A percentile compares a stretch with the other conserved stretches of the same genome.
Evolutionary conservation across 2,888 invertebrate species (phyloP).

Genomic region (Auanema sp.): DNA sequence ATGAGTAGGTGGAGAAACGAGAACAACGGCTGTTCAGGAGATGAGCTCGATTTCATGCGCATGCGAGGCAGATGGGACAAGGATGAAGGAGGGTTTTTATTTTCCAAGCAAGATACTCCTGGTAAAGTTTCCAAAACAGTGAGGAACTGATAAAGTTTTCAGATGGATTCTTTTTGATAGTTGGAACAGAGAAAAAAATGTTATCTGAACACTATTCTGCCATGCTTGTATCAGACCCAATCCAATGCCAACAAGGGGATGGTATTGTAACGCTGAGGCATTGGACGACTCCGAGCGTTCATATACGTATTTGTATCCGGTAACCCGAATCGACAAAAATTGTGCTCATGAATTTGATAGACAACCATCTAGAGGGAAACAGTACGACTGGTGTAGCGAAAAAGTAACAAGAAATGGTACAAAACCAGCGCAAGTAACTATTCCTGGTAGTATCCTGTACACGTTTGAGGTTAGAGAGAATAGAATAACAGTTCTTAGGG

Average conservation of each 20-base stretch:
- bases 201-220: slow-evolving; percentile 8
- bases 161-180: slow-evolving; percentile 51
- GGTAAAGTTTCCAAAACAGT: no score
- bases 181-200: slow-evolving; percentile 41
- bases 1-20: slow-evolving; percentile 50
- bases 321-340: no score
- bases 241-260: slow-evolving; percentile 57
- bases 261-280: slow-evolving; percentile 45
- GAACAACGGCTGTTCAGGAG: slow-evolving; percentile 40
- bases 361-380: slow-evolving; percentile 39
- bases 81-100: slow-evolving; percentile 42
- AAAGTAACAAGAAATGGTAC: slow-evolving; percentile 46
- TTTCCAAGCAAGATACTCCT: slow-evolving; percentile 43
- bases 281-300: slow-evolving; percentile 54
- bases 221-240: slow-evolving; percentile 39
- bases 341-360: slow-evolving; percentile 16
- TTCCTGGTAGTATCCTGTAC: slow-evolving; percentile 49
- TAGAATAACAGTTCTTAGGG: not conserved
- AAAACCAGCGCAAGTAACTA: slow-evolving; percentile 43
- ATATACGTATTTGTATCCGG: slow-evolving; percentile 52
- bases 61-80: slow-evolving; percentile 53
- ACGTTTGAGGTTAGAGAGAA: slow-evolving; percentile 46
- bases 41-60: slow-evolving; percentile 51
- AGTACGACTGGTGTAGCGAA: slow-evolving; percentile 51
- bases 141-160: slow-evolving; percentile 6